Evolutionary conservation across 2,113 vertebrate species (phyloP), one percentile per base, ranked within the genome.

Genomic region (Cinclus cinclus): DNA sequence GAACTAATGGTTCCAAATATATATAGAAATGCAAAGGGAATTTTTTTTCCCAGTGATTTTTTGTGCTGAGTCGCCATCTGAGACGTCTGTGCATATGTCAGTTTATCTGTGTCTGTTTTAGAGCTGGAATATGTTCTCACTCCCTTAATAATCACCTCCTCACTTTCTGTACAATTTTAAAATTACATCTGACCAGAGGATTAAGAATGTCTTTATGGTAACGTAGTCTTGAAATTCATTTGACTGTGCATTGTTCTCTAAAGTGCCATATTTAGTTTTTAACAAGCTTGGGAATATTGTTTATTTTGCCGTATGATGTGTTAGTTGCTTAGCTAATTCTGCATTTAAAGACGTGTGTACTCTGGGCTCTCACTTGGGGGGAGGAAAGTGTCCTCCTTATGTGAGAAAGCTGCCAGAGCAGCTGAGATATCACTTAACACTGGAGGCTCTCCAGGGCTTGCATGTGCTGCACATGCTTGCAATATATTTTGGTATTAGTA

Each of bases 341-440:
- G 70, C 9, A 1, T 65, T 83, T 83, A 74, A 86, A 78, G 82
- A 60, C 8, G 47, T 53, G 81, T 21, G 1, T 90, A 93, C 73
- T 86, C 62, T 55, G 64, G 80, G 92, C 76, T 96, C 55, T 90
- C 81, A 73, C 18, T 9, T 39, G 18, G 82, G 87, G 83, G 76
- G 50, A 73, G 87, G 77, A 55, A 83, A 86, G 90, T 83, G 78
- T 94, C 92, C 71, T 95, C 87, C 93, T 89, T 90, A 89, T 94
- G 85, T 84, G 91, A 93, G 90, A 95, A 96, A 95, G 90, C 92
- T 94, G 92, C 89, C 91, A 86, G 84, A 63, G 87, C 92, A 96
- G 89, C 94, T 95, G 87, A 96, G 86, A 71, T 92, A 94, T 16
- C 87, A 71, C 92, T 90, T 97, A 83, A 41, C 91, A 71, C 85